Base-by-base conservation (phyloP, 53 echinoderm and acorn worm genomes). In the Pentamera pediparva region DNA sequence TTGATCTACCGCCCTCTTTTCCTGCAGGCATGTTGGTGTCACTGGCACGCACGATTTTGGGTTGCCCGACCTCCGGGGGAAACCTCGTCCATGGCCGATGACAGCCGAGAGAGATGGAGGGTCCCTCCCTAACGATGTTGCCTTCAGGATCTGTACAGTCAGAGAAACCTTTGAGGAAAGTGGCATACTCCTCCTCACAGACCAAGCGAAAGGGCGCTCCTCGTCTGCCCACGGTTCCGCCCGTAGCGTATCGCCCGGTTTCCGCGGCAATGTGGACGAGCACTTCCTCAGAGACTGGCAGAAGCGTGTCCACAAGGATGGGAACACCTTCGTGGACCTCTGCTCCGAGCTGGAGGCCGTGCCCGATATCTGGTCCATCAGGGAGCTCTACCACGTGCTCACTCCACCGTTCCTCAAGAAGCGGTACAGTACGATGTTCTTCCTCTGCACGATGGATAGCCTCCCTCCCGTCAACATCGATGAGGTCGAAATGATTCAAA, bases 101-200 rank as follows among this genome's bases (percentile, higher is more conserved):
- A 20, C 32, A 30, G 20, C 19, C 6, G n/a, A 13, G 7, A 49
- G 50, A 25, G 29, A 45, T 15, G 9, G 32, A 29, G 33, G 31
- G 26, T 20, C 17, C 0, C 8, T 96, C 1, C 91, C 98, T 5
- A 78, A 54, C 33, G 98, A 91, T 41, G 88, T 96, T 27, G 98
- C 98, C 20, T 96, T 85, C 47, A 56, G 98, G 17, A 87, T 96
- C 13, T 91, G 86, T 52, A 91, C 98, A 28, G 83, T 96, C 30
- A 60, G 96, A 25, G 98, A 96, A 39, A 96, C 98, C 4, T 96
- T 96, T 58, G 98, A 96, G 55, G 98, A 96, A 56, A 82, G 88
- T 10, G 98, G 98, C 0, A 31, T 96, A 17, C 48, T 96, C 17
- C 59, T 96, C 21, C 45, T 91, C 21, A 79, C 56, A 7, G 13